Evolutionary conservation across 2,113 vertebrate genomes (phyloP).

Genomic region (Clinocottus analis): DNA sequence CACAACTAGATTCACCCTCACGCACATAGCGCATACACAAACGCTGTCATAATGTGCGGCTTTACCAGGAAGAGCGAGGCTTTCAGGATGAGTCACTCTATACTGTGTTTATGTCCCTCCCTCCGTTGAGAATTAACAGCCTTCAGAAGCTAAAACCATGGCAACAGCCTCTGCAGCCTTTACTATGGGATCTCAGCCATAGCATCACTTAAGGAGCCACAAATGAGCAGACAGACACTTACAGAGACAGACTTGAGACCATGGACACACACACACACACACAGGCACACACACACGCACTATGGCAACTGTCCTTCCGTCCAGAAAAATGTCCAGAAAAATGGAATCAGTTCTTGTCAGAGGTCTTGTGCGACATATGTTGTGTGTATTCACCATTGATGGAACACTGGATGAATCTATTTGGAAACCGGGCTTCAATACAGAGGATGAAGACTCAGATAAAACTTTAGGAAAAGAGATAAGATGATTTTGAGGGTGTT

Average conservation of each 20-base stretch:
- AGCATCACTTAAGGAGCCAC: conserved; percentile 60
- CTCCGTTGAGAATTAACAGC: conserved; percentile 64
- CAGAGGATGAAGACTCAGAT: neutral
- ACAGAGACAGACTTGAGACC: conserved; percentile 17
- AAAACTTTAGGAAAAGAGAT: neutral
- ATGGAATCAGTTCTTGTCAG: neutral
- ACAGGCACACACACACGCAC: neutral
- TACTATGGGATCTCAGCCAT: conserved; percentile 61
- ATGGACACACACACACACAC: neutral
- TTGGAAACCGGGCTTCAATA: neutral
- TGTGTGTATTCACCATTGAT: conserved; percentile 25
- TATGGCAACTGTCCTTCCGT: conserved; percentile 8
- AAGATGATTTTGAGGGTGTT: conserved; percentile 1
- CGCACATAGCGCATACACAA: neutral
- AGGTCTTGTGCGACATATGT: conserved; percentile 9
- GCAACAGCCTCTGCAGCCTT: conserved; percentile 65
- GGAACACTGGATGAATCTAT: conserved; percentile 11
- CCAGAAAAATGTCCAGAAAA: neutral
- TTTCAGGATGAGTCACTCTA: conserved; percentile 67
- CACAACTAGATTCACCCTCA: conserved; percentile 22
- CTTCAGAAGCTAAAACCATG: conserved; percentile 68
- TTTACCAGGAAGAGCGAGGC: conserved; percentile 39
- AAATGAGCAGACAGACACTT: conserved; percentile 33
- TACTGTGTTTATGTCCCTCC: conserved; percentile 61
- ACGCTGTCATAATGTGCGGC: conserved; percentile 31